Percentiles rank a stretch among this genome's conserved stretches.
These are phyloP conservation scores for Leptopilina syphax DNA, from an alignment of 2,888 invertebrate species.

Conservation along the genomic window DNA sequence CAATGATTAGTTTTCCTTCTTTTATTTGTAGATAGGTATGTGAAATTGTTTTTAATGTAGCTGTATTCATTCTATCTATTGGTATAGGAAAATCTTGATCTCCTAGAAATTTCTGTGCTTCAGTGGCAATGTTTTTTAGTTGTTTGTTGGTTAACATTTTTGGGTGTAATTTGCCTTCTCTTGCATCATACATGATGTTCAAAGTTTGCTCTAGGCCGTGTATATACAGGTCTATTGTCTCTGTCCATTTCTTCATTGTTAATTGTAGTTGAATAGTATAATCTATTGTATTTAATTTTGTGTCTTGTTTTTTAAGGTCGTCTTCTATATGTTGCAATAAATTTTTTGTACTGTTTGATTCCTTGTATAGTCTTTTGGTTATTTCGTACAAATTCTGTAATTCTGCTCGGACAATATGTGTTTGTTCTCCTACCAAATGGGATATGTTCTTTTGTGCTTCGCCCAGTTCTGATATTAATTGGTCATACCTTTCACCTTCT, in stretches of 20 bases:
- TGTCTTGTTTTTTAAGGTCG: neutral
- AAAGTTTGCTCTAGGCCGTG: neutral
- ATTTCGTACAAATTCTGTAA: neutral
- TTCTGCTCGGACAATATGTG: neutral
- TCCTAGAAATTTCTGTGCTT: neutral
- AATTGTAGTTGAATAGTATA: neutral
- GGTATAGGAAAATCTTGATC: neutral
- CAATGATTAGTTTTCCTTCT: neutral
- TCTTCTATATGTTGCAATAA: neutral
- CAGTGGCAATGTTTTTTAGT: neutral
- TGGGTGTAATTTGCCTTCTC: neutral
- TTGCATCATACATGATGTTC: neutral
- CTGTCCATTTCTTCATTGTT: neutral
- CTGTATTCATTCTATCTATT: neutral
- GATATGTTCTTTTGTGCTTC: neutral
- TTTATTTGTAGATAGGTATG: neutral
- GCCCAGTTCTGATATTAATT: neutral
- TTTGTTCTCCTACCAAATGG: neutral
- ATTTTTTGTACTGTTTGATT: neutral
- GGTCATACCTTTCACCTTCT: neutral
- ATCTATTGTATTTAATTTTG: neutral
- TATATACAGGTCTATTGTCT: neutral
- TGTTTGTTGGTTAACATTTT: neutral
- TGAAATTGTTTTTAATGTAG: neutral
- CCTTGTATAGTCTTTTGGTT: neutral